Conservation (phyloP, 2,888 invertebrate species). For the Gryllus longicercus region DNA sequence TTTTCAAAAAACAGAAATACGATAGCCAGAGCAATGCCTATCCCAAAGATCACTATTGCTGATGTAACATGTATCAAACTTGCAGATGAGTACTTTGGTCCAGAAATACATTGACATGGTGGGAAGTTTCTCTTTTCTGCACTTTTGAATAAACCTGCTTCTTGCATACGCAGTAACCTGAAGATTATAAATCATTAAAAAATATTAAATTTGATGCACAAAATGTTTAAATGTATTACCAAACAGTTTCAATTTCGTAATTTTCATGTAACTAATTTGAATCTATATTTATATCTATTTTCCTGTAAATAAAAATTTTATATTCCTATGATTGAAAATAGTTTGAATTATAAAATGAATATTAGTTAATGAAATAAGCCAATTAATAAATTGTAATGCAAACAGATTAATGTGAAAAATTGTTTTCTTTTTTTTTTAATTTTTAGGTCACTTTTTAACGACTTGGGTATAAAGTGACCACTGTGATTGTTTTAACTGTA, state of each 20-base stretch:
- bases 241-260: too few relatives aligned
- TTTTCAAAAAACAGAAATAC: conserved; percentile 28
- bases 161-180: conserved; percentile 34
- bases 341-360: too few relatives aligned
- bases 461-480: too few relatives aligned
- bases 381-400: background rate
- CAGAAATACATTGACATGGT: conserved; percentile 27
- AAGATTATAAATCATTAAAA: background rate
- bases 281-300: background rate
- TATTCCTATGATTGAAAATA: background rate
- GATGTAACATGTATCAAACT: conserved; percentile 43
- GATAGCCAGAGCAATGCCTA: conserved; percentile 24
- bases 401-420: too few relatives aligned
- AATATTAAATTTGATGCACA: background rate
- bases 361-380: too few relatives aligned
- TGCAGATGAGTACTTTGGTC: conserved; percentile 43
- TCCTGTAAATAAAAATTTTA: background rate
- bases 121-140: too few relatives aligned
- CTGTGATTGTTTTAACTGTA: too few relatives aligned
- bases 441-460: too few relatives aligned
- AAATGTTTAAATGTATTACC: background rate
- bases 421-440: too few relatives aligned
- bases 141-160: conserved; percentile 29
- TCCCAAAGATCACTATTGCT: conserved; percentile 41
- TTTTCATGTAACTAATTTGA: background rate